phyloP scores from a whole-genome alignment of 2,888 invertebrate genomes.

The Argyra leucocephala region DNA sequence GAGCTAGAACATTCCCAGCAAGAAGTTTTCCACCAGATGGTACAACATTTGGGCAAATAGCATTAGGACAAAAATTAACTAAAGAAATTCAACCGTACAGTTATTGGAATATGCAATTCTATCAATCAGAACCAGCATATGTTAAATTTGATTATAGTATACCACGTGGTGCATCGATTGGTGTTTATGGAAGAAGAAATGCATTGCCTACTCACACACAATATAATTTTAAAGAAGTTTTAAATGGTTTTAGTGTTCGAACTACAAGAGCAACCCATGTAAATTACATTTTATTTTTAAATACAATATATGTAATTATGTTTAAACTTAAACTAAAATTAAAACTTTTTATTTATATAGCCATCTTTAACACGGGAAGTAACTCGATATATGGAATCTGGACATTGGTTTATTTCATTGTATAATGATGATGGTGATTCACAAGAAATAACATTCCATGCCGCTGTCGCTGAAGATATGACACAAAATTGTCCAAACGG shows the following conservation, averaged over 20 bases:
- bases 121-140: slow-evolving; percentile 86
- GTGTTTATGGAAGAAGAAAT: slow-evolving; percentile 87
- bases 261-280: slow-evolving; percentile 78
- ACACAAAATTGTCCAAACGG: slow-evolving; percentile 92
- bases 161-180: slow-evolving; percentile 83
- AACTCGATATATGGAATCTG: slow-evolving; percentile 90
- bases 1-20: slow-evolving; percentile 79
- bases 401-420: slow-evolving; percentile 90
- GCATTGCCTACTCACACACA: slow-evolving; percentile 92
- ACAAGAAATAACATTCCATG: slow-evolving; percentile 76
- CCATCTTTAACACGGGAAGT: slow-evolving; percentile 84
- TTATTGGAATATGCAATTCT: slow-evolving; percentile 97
- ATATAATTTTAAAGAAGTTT: slow-evolving; percentile 89
- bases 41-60: slow-evolving; percentile 82
- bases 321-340: not conserved
- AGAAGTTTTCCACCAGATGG: slow-evolving; percentile 88
- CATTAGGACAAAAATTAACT: slow-evolving; percentile 75
- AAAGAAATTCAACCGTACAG: slow-evolving; percentile 87
- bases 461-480: slow-evolving; percentile 80
- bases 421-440: slow-evolving; percentile 93
- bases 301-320: not conserved
- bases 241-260: slow-evolving; percentile 80
- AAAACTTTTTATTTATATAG: slow-evolving; percentile 25
- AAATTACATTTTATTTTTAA: slow-evolving; percentile 45
- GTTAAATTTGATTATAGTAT: slow-evolving; percentile 91